Conservation (phyloP, 2,113 vertebrate species). For the Brachyistius frenatus region DNA sequence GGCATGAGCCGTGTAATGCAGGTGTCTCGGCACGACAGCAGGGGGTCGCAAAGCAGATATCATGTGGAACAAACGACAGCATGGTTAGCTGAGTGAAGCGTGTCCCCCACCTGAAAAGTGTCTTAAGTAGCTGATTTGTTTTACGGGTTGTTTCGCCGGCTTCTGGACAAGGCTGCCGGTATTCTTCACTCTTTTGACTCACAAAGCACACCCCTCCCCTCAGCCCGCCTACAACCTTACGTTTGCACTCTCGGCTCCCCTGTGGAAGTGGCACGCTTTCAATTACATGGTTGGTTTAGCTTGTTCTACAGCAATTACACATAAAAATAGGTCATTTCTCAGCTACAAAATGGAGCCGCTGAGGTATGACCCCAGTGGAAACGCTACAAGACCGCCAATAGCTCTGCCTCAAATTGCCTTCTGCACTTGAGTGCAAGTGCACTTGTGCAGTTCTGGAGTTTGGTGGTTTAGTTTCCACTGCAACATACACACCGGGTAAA, state of each 20-base stretch:
- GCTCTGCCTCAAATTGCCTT: slow-evolving; percentile 83
- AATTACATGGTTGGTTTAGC: slow-evolving; percentile 86
- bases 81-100: slow-evolving; percentile 36
- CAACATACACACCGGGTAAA: slow-evolving; percentile 23
- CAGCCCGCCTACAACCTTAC: slow-evolving; percentile 30
- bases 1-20: slow-evolving; percentile 67
- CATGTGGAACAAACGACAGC: slow-evolving; percentile 66
- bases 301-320: slow-evolving; percentile 84
- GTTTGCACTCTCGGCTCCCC: slow-evolving; percentile 34
- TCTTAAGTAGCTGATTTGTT: slow-evolving; percentile 80
- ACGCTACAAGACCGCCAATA: slow-evolving; percentile 73
- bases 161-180: slow-evolving; percentile 61
- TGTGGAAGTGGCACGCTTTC: slow-evolving; percentile 83
- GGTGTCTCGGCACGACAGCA: slow-evolving; percentile 48
- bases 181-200: slow-evolving; percentile 73
- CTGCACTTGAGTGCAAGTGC: slow-evolving; percentile 80
- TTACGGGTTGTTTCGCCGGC: slow-evolving; percentile 70
- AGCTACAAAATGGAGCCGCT: slow-evolving; percentile 83
- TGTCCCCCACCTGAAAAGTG: slow-evolving; percentile 60
- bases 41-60: slow-evolving; percentile 35
- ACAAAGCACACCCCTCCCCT: slow-evolving; percentile 56
- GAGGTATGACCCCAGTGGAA: slow-evolving; percentile 85
- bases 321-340: slow-evolving; percentile 85
- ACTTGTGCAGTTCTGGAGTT: slow-evolving; percentile 53
- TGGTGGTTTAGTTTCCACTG: slow-evolving; percentile 39